Percentiles rank a stretch among this genome's conserved stretches.
These are phyloP conservation scores for Oreamnos americanus DNA, from an alignment of 2,113 vertebrate species.

Conservation along the genomic window DNA sequence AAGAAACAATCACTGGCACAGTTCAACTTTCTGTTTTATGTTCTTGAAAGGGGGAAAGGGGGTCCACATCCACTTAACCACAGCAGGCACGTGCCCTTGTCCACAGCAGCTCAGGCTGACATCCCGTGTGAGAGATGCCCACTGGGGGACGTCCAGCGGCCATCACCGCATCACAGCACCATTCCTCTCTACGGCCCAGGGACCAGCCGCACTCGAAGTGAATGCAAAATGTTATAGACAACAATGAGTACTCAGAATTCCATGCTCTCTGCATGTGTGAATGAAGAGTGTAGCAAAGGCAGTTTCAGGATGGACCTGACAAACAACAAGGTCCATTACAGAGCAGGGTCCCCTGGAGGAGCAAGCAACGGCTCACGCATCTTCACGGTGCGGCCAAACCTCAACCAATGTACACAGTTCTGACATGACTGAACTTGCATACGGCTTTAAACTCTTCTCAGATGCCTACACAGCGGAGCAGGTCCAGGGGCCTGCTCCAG, in stretches of 20 bases:
- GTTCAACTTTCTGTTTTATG: neutral
- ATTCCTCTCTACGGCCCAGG: neutral
- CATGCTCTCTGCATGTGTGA: fast-evolving
- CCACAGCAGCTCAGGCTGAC: neutral
- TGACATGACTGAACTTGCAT: neutral
- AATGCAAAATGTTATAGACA: neutral
- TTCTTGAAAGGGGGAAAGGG: neutral
- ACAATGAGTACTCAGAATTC: fast-evolving
- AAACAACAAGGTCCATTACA: neutral
- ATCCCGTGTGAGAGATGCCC: fast-evolving
- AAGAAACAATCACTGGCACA: neutral
- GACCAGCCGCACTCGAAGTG: neutral
- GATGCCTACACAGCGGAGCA: neutral
- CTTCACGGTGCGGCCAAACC: neutral
- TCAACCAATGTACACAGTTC: fast-evolving
- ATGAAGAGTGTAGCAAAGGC: neutral
- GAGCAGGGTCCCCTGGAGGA: neutral
- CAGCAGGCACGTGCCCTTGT: fast-evolving
- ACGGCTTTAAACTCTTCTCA: neutral
- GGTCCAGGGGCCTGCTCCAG: neutral
- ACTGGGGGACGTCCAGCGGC: fast-evolving
- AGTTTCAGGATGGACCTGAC: neutral
- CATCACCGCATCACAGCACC: too few relatives aligned
- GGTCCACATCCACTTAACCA: too few relatives aligned
- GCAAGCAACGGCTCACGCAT: fast-evolving